Conservation (phyloP, 1,140 invertebrate species). For the Drosophila nikananu region DNA sequence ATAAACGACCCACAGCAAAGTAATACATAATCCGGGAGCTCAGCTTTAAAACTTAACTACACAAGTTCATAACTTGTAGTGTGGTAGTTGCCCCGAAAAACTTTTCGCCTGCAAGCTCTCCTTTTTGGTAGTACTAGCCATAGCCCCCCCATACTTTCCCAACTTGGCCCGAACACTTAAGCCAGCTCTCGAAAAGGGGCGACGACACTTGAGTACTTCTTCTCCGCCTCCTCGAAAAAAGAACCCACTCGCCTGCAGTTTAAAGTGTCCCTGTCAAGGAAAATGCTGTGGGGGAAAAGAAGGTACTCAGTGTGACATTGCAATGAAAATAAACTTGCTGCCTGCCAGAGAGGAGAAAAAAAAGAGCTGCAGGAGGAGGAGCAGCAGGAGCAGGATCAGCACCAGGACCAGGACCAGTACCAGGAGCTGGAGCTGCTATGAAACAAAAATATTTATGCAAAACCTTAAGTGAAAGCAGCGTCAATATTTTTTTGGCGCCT, state of each 20-base stretch:
- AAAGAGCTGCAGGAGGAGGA: background rate
- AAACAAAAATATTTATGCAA: conserved; percentile 77
- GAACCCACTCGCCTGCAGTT: conserved; percentile 38
- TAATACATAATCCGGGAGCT: conserved; percentile 77
- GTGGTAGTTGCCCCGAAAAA: conserved; percentile 45
- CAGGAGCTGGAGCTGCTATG: conserved; percentile 29
- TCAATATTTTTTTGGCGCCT: conserved; percentile 60
- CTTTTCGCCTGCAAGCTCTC: conserved; percentile 21
- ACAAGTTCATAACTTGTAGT: conserved; percentile 78
- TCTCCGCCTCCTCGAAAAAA: conserved; percentile 12
- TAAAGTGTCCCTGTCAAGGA: conserved; percentile 39
- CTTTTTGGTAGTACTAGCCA: conserved; percentile 1
- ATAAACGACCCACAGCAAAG: conserved; percentile 67
- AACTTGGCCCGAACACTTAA: conserved; percentile 62
- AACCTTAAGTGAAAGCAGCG: conserved; percentile 62
- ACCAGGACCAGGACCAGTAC: background rate
- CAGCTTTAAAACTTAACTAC: conserved; percentile 80
- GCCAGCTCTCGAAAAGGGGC: conserved; percentile 48
- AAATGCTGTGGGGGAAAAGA: conserved; percentile 6
- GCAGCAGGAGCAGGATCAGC: background rate
- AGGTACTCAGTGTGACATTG: conserved; percentile 59
- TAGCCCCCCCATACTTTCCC: conserved; percentile 23
- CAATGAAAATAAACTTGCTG: conserved; percentile 65
- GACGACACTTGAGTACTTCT: conserved; percentile 36
- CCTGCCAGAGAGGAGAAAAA: conserved; percentile 19